Evolutionary conservation across 2,113 vertebrate species (phyloP), one percentile per base, ranked within the genome.

Genomic region (Nesogale talazaci): DNA sequence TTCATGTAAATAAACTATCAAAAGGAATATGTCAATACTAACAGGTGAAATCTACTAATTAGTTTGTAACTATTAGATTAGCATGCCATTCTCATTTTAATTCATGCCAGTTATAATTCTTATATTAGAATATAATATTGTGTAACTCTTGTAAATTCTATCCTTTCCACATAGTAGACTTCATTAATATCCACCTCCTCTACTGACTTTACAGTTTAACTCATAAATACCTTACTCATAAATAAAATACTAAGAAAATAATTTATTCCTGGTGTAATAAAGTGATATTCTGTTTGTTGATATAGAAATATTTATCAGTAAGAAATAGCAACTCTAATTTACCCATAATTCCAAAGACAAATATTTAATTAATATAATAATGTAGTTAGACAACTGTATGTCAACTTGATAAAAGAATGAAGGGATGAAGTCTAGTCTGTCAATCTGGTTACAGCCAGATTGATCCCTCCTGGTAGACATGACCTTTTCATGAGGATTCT

Each of bases 221-320:
- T 93, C 19, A 90, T 92, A 90, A 94, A 83, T 38, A 83, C 15
- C 27, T 61, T 59, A 81, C 19, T 34, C 81, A 80, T 56, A 14
- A 93, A 56, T 38, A 86, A 61, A 0, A 56, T 79, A 75, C 1
- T 76, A 77, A 85, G 19, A 29, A 86, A 75, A 86, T 77, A 80
- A 80, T 92, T 93, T 72, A 83, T 79, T 86, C 12, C 7, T 91
- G 11, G 25, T 23, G 3, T 90, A 11, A 89, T 70, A 88, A 82
- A 93, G 25, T 86, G 8, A 86, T 56, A 93, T 88, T 29, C 83
- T 90, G 36, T 12, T 91, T 94, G 14, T 82, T 29, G n/a, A 67
- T 86, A 15, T 80, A 92, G 72, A 83, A 83, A 36, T 78, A 91
- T 85, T 79, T 81, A 76, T 93, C 83, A 90, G 19, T 27, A 83